phyloP scores from a whole-genome alignment of 2,888 invertebrate species.

The Eledone cirrhosa region DNA sequence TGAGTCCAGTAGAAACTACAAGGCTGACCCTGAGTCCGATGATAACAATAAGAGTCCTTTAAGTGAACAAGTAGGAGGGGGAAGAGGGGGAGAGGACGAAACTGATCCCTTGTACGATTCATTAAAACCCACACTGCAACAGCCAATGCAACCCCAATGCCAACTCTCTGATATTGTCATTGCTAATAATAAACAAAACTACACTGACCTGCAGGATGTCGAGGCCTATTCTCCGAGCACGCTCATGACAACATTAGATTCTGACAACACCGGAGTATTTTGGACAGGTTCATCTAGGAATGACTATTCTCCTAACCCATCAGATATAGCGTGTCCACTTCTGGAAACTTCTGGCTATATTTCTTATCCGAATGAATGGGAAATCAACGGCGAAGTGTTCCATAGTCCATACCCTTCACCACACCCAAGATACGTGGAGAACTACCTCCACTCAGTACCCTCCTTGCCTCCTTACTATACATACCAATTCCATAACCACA shows the following conservation, averaged over 20 bases:
- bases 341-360: not conserved
- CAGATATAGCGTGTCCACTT: slow-evolving; percentile 1
- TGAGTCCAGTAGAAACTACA: not conserved
- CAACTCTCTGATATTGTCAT: not conserved
- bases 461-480: not conserved
- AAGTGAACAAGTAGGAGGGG: not conserved
- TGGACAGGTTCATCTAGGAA: slow-evolving; percentile 16
- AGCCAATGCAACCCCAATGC: not conserved
- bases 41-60: not conserved
- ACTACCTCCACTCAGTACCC: not conserved
- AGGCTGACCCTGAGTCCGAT: not conserved
- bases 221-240: slow-evolving; percentile 15
- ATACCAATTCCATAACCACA: not conserved
- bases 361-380: not conserved
- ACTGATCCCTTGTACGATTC: not conserved
- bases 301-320: not conserved
- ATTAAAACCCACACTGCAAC: not conserved
- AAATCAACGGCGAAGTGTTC: not conserved
- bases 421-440: not conserved
- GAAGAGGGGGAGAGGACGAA: not conserved
- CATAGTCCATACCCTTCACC: not conserved
- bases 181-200: no score
- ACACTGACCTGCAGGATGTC: not conserved
- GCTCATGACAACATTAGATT: not conserved
- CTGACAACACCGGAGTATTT: not conserved